Evolutionary conservation across 2,113 vertebrate genomes (phyloP).

Genomic region (Beaufortia kweichowensis): DNA sequence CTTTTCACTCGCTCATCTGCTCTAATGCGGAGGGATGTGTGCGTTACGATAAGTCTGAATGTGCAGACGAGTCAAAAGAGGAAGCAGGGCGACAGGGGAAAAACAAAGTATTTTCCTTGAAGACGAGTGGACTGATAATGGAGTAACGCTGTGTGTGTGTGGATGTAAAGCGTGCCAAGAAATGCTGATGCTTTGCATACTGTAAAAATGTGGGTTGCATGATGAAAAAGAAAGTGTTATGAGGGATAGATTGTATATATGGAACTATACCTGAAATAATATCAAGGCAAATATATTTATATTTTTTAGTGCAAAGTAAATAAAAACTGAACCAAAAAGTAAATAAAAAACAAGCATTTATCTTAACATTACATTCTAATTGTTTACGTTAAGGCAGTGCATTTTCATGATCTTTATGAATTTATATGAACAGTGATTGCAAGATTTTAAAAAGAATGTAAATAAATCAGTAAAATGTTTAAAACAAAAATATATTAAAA

Average conservation of each 20-base stretch:
- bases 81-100: not conserved
- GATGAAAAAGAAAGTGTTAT: not conserved
- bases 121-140: conserved; percentile 8
- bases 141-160: not conserved
- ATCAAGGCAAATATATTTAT: no score
- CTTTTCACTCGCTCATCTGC: conserved; percentile 38
- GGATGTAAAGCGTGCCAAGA: conserved; percentile 3
- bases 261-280: no score
- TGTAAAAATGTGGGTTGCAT: not conserved
- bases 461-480: no score
- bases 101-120: conserved; percentile 9
- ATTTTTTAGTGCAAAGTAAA: no score
- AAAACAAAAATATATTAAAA: no score
- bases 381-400: no score
- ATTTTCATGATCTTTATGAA: no score
- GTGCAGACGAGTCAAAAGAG: not conserved
- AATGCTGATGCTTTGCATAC: conserved; percentile 19
- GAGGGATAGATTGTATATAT: not conserved
- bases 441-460: no score
- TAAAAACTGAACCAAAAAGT: no score
- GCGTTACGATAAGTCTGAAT: conserved; percentile 33
- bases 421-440: no score
- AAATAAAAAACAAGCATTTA: no score
- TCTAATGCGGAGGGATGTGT: conserved; percentile 21
- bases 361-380: no score